Base-by-base conservation (phyloP, 2,113 vertebrate species). In the Nyctereutes procyonoides region DNA sequence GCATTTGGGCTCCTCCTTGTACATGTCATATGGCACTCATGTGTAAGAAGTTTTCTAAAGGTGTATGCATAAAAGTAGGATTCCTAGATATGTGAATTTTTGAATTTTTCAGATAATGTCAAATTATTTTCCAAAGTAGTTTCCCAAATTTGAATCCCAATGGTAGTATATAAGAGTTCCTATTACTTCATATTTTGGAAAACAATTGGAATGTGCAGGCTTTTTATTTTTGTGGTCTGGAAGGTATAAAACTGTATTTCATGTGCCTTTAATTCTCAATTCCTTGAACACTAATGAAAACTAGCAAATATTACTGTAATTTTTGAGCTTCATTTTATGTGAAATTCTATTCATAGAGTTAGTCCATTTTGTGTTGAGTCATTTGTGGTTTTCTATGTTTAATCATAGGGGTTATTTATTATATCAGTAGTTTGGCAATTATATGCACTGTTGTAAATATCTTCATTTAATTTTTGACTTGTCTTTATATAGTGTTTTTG, bases 61-160 rank as follows among this genome's bases (percentile, higher is more conserved):
- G 4, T 89, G 24, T 56, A 35, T 69, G 83, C 22, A 51, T 56
- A 32, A 38, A 4, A 51, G 4, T 58, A 17, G 35, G 32, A 67
- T 67, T 87, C 30, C 15, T 67, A 76, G 8, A 58, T 55, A 35
- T 88, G 53, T 83, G 14, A 9, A 48, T 58, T 92, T 92, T 91
- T 77, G 4, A 55, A 77, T 84, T 84, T 92, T 15, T n/a, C 92
- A 84, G 38, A 74, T 51, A 91, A 79, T 48, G 43, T 3, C 32
- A 79, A 95, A 74, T 79, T 76, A 92, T 88, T 92, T 92, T 92
- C 69, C n/a, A 71, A 88, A 63, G 38, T 63, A 8, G 19, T 22
- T 60, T 96, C 60, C 48, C 6, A 65, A 12, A 65, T 74, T 83
- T 84, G 26, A 88, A 84, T 84, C 71, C 30, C 43, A 88, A 48